Evolutionary conservation across 2,113 vertebrate genomes (phyloP).

Genomic region (Fulica atra): DNA sequence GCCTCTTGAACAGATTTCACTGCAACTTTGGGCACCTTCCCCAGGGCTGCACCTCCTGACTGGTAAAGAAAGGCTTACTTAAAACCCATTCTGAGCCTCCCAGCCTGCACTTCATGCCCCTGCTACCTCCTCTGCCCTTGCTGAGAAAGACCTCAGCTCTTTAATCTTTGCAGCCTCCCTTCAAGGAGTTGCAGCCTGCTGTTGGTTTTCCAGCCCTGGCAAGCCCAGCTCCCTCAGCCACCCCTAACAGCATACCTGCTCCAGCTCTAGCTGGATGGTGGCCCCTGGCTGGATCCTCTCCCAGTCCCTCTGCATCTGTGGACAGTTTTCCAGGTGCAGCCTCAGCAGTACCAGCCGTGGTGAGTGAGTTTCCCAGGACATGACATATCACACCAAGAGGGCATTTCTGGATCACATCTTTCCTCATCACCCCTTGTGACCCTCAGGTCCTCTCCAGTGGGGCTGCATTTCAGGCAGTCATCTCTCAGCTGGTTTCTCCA

Average conservation of each 20-base stretch:
- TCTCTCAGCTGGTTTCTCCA: neutral
- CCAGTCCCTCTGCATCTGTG: neutral
- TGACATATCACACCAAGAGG: neutral
- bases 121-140: neutral
- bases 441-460: neutral
- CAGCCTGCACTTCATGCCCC: neutral
- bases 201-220: neutral
- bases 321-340: neutral
- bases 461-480: fast-evolving
- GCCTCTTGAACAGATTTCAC: neutral
- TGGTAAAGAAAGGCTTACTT: neutral
- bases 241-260: neutral
- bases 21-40: neutral
- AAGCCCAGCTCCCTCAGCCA: neutral
- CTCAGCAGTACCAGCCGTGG: neutral
- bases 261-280: neutral
- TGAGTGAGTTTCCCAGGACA: neutral
- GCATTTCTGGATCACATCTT: fast-evolving
- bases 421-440: neutral
- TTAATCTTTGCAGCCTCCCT: neutral
- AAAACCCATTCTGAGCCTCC: neutral
- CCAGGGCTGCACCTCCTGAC: neutral
- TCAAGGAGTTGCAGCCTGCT: neutral
- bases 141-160: fast-evolving
- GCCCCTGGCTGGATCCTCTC: fast-evolving